A percentile compares a stretch with the other conserved stretches of the same genome.
These are phyloP conservation scores for Cherax quadricarinatus DNA, from an alignment of 1,140 invertebrate genomes.

Conservation along the genomic window DNA sequence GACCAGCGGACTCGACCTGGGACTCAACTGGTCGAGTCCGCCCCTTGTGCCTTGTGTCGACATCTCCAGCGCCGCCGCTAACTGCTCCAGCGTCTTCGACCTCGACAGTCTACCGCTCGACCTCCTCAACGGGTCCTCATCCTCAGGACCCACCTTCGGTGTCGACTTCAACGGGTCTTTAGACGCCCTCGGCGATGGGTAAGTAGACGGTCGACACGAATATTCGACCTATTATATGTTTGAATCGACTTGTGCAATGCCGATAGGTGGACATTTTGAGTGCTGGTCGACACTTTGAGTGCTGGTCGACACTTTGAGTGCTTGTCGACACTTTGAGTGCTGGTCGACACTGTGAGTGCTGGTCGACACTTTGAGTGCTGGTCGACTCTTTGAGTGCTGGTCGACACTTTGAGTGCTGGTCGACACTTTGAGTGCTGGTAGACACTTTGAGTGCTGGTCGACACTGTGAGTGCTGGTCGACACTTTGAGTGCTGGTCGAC, in stretches of 20 bases:
- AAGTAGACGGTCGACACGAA: neutral
- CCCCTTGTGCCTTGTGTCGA: slow-evolving; percentile 47
- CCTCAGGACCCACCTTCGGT: slow-evolving; percentile 27
- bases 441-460: no score
- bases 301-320: no score
- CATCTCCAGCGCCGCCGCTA: slow-evolving; percentile 1
- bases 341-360: no score
- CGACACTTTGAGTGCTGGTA: no score
- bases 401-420: no score
- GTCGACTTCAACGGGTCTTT: slow-evolving; percentile 45
- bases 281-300: no score
- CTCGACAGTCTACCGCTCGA: slow-evolving; percentile 39
- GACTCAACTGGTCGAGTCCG: slow-evolving; percentile 48
- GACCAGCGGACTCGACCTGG: slow-evolving; percentile 43
- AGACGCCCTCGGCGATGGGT: slow-evolving; percentile 30
- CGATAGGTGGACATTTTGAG: no score
- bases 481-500: no score
- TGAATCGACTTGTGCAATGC: neutral
- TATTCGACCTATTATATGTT: neutral
- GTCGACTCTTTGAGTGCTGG: no score
- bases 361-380: no score
- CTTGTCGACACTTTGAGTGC: no score
- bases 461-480: no score
- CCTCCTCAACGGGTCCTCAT: slow-evolving; percentile 50
- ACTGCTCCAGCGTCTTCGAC: slow-evolving; percentile 44